phyloP scores from a whole-genome alignment of 2,113 vertebrate genomes.

The Porphyrio hochstetteri region DNA sequence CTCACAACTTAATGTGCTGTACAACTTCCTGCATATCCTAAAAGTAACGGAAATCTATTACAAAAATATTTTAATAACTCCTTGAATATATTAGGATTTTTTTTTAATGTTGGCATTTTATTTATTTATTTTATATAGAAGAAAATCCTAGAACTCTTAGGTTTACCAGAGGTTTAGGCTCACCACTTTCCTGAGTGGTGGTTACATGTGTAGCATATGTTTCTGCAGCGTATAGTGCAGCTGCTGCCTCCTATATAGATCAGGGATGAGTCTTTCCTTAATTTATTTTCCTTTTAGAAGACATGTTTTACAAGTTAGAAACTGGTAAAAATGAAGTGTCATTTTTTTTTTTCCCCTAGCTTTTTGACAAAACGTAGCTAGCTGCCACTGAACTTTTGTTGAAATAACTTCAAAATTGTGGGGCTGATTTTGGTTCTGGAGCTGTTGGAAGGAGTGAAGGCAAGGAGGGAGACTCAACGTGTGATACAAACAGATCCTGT shows the following conservation, averaged over 20 bases:
- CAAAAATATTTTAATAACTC: constrained; percentile 62
- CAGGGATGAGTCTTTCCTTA: constrained; percentile 51
- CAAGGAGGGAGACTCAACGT: background rate
- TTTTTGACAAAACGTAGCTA: constrained; percentile 22
- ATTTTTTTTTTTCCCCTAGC: background rate
- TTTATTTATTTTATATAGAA: constrained; percentile 58
- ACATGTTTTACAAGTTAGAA: constrained; percentile 27
- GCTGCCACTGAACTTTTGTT: background rate
- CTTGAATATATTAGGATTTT: constrained; percentile 50
- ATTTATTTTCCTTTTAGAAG: constrained; percentile 49
- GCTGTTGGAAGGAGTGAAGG: background rate
- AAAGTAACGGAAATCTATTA: constrained; percentile 57
- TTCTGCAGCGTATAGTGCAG: background rate
- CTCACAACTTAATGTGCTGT: constrained; percentile 63
- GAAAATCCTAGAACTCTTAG: constrained; percentile 31
- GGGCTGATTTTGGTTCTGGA: background rate
- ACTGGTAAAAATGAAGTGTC: background rate
- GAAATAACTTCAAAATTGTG: background rate
- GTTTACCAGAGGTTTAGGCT: constrained; percentile 49
- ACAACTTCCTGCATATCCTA: constrained; percentile 55
- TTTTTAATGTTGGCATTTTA: constrained; percentile 60
- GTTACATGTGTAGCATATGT: constrained; percentile 12
- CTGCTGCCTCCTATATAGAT: constrained; percentile 27
- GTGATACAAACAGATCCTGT: background rate
- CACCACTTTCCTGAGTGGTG: background rate